Evolutionary conservation across 2,888 invertebrate species (phyloP).

Genomic region (Sarcophaga subvicina): DNA sequence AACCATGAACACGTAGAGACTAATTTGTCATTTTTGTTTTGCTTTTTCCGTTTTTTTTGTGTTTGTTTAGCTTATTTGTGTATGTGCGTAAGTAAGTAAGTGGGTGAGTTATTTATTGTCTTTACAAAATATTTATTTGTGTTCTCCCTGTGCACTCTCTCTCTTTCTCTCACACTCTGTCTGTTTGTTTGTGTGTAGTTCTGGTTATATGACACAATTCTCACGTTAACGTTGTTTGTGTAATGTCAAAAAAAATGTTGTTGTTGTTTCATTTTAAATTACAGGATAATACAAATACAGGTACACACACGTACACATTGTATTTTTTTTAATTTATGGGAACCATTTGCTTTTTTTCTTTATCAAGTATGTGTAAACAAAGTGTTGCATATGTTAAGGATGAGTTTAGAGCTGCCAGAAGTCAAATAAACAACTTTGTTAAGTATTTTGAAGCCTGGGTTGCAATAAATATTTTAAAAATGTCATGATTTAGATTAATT

Average conservation of each 20-base stretch:
- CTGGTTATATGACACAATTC: slow-evolving; percentile 19
- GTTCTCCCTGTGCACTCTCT: not conserved
- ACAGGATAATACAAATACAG: no score
- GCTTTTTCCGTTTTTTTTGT: not conserved
- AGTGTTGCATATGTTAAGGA: slow-evolving; percentile 9
- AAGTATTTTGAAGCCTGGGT: no score
- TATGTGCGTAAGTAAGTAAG: no score
- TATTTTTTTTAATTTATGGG: not conserved
- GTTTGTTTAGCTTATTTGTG: not conserved
- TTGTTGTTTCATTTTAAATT: no score
- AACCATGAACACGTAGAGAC: slow-evolving; percentile 74
- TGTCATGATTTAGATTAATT: no score
- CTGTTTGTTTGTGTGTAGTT: slow-evolving; percentile 2
- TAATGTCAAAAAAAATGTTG: not conserved
- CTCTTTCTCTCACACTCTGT: not conserved
- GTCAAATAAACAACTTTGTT: no score
- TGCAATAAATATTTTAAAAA: no score
- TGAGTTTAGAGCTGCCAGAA: slow-evolving; percentile 1
- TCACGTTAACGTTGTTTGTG: not conserved
- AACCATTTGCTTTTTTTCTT: slow-evolving; percentile 8
- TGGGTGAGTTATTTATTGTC: not conserved
- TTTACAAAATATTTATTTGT: slow-evolving; percentile 1
- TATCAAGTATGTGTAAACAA: slow-evolving; percentile 12
- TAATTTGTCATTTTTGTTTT: not conserved
- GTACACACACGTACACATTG: not conserved